These are phyloP conservation scores for Drosophila borborema DNA, from an alignment of 2,888 invertebrate species.

Conservation along the genomic window DNA sequence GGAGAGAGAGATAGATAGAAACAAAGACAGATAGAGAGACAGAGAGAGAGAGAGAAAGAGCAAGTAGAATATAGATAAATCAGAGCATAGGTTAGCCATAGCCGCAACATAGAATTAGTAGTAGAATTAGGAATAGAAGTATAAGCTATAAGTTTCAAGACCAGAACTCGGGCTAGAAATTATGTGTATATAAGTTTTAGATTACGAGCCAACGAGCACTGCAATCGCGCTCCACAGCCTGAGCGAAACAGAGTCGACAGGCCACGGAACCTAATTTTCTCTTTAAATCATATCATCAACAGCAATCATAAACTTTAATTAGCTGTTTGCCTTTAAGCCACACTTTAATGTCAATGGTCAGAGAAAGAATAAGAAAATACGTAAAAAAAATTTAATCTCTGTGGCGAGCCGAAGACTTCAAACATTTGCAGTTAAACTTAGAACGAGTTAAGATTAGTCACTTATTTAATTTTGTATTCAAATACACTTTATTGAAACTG, in stretches of 20 bases:
- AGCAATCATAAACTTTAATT: slow-evolving; percentile 11
- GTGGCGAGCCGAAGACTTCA: not conserved
- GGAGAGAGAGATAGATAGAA: not conserved
- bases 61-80: slow-evolving; percentile 11
- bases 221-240: not conserved
- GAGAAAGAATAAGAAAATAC: not conserved
- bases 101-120: slow-evolving; percentile 19
- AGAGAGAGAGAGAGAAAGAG: not conserved
- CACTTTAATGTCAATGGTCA: slow-evolving; percentile 33
- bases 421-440: not conserved
- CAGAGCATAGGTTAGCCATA: slow-evolving; percentile 14
- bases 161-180: slow-evolving; percentile 44
- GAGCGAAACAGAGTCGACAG: slow-evolving; percentile 18
- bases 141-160: slow-evolving; percentile 49
- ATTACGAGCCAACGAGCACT: slow-evolving; percentile 36
- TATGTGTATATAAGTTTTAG: slow-evolving; percentile 20
- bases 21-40: not conserved
- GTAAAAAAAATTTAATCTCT: not conserved
- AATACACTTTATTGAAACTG: too few species aligned
- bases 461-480: too few species aligned
- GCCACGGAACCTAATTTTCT: slow-evolving; percentile 1
- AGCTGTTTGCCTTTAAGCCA: not conserved
- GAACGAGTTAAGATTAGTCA: not conserved
- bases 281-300: not conserved
- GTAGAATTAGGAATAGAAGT: slow-evolving; percentile 18